These are phyloP conservation scores for Onychorhynchus coronatus DNA, from an alignment of 2,113 vertebrate species.

Conservation along the genomic window DNA sequence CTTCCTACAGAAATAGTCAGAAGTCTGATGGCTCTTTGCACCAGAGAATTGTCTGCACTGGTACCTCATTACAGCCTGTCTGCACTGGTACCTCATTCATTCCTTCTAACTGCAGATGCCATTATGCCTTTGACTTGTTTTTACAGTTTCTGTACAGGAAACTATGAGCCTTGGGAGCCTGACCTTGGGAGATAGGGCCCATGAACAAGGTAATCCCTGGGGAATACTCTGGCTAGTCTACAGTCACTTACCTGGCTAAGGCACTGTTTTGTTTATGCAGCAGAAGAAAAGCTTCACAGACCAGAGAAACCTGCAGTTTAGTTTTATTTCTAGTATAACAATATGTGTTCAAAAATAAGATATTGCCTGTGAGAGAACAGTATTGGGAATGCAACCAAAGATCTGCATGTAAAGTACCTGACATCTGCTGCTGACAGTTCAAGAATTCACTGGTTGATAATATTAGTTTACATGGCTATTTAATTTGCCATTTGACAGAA, in stretches of 20 bases:
- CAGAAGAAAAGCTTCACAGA: background rate
- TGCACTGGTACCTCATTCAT: background rate
- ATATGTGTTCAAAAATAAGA: background rate
- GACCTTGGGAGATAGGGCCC: background rate
- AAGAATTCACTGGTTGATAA: background rate
- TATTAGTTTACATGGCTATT: background rate
- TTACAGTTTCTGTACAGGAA: background rate
- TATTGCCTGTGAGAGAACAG: background rate
- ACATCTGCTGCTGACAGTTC: background rate
- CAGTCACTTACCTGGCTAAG: accelerated
- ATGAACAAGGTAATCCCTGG: background rate
- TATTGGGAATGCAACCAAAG: background rate
- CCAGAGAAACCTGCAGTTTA: background rate
- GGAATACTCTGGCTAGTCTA: background rate
- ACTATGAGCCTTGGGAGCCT: background rate
- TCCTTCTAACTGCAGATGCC: background rate
- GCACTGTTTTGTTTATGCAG: background rate
- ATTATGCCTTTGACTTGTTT: background rate
- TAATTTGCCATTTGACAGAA: background rate
- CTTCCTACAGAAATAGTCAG: background rate
- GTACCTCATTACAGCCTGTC: background rate
- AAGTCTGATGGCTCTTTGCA: background rate
- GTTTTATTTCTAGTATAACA: background rate
- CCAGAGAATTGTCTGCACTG: background rate
- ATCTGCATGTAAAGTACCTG: background rate